Evolutionary conservation across 2,113 vertebrate genomes (phyloP), one percentile per base, ranked within the genome.

Genomic region (Pseudorectes ferrugineus): DNA sequence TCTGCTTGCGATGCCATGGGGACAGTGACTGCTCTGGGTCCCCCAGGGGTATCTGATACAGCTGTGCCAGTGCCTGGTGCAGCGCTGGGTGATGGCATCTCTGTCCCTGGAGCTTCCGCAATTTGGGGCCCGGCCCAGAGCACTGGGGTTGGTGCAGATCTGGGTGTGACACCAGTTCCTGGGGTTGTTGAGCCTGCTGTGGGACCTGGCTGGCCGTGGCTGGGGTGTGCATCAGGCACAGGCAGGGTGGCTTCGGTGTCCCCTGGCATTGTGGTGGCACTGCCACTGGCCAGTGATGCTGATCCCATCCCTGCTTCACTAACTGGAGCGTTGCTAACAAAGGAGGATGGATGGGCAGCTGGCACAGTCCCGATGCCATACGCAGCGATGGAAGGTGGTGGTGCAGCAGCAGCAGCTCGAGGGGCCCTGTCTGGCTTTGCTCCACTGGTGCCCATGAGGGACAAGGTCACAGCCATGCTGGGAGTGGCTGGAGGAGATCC

Each of bases 381-480:
- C 0, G 0, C n/a, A 24, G 21, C 0, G 0, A 33, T 15, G 38
- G 95, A 78, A 55, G 52, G 24, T 76, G 42, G 16, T 46, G 74
- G 36, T 57, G 25, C 62, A 89, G 81, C 73, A 51, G 66, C 71
- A 51, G 35, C 1, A 2, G 43, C 81, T 62, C 0, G 65, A 74
- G 59, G 16, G 65, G 18, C 8, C 15, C 46, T 18, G 0, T 66
- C 81, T 89, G 61, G 14, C 29, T 85, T 62, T 78, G 35, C 16
- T 71, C 35, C 54, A 33, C 42, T 28, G 25, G 52, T 1, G 0
- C 2, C 38, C 0, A 0, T 3, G 48, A 62, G 16, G 14, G 58
- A 80, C 42, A 79, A 61, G 24, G 76, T n/a, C 0, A 7, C 3
- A 8, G 33, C 29, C 38, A 3, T 1, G 4, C 59, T 73, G 55